phyloP scores from a whole-genome alignment of 2,113 vertebrate species.

The Crypturellus undulatus region DNA sequence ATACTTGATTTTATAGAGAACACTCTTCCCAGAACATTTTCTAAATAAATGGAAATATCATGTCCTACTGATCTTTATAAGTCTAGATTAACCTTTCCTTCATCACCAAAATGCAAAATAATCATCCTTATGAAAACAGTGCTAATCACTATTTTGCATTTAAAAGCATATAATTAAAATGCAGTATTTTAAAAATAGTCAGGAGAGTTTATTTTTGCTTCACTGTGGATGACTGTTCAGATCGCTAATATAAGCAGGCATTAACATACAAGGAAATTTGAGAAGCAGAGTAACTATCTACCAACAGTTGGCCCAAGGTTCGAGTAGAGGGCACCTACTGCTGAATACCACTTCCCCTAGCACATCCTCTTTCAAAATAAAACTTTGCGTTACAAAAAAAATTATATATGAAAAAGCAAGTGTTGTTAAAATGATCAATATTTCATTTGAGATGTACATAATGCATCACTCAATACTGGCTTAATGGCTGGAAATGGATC shows the following conservation, averaged over 20 bases:
- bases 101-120: not conserved
- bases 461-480: constrained; percentile 61
- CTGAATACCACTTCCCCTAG: not conserved
- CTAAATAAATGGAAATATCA: not conserved
- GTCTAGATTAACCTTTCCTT: not conserved
- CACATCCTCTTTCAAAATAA: not conserved
- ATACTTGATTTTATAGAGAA: not conserved
- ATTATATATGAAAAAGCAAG: constrained; percentile 30
- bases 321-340: not conserved
- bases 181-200: not conserved
- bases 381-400: constrained; percentile 19
- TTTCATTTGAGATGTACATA: constrained; percentile 76
- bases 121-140: not conserved
- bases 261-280: not conserved
- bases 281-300: not conserved
- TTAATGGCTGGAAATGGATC: constrained; percentile 79
- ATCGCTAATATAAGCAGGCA: not conserved
- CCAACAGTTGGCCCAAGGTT: not conserved
- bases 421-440: constrained; percentile 70
- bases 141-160: not conserved
- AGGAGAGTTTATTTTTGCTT: not conserved
- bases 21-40: not conserved
- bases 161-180: not conserved
- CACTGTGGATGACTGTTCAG: not conserved
- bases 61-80: not conserved